Evolutionary conservation across 2,888 invertebrate species (phyloP).

Genomic region (Horisme vitalbata): DNA sequence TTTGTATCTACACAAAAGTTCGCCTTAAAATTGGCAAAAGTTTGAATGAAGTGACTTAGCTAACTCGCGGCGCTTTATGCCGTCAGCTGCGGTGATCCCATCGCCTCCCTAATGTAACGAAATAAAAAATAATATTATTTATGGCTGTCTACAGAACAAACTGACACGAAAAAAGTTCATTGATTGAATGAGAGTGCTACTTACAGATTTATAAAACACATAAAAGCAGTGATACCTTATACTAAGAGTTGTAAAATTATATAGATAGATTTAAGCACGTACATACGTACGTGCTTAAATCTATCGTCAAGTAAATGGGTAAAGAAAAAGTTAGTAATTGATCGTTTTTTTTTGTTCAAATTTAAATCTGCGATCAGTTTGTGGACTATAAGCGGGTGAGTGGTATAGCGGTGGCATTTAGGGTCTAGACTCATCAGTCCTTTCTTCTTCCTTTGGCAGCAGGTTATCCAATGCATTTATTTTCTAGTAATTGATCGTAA

Average conservation of each 20-base stretch:
- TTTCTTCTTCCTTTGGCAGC: too few species aligned
- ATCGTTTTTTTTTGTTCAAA: too few species aligned
- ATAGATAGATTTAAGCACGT: too few species aligned
- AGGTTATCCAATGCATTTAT: too few species aligned
- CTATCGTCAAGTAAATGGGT: too few species aligned
- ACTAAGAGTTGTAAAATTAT: too few species aligned
- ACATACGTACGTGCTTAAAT: too few species aligned
- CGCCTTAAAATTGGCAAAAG: conserved; percentile 73
- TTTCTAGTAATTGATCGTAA: background rate
- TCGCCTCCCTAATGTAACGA: conserved; percentile 67
- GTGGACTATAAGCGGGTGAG: too few species aligned
- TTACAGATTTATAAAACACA: background rate
- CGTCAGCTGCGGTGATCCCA: conserved; percentile 78
- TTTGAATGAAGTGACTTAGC: conserved; percentile 76
- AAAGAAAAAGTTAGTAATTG: too few species aligned
- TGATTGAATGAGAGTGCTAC: conserved; percentile 16
- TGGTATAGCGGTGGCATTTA: too few species aligned
- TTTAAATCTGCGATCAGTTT: too few species aligned
- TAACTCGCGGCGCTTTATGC: conserved; percentile 66
- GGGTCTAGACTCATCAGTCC: too few species aligned
- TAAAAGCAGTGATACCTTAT: background rate
- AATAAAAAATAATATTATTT: conserved; percentile 72
- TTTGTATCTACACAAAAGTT: conserved; percentile 68
- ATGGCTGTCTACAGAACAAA: conserved; percentile 50
- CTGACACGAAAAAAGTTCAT: conserved; percentile 35